Percentiles rank a stretch among this genome's conserved stretches.
phyloP scores from a whole-genome alignment of 64 coral and sea anemone species.

The Dendronephthya gigantea region DNA sequence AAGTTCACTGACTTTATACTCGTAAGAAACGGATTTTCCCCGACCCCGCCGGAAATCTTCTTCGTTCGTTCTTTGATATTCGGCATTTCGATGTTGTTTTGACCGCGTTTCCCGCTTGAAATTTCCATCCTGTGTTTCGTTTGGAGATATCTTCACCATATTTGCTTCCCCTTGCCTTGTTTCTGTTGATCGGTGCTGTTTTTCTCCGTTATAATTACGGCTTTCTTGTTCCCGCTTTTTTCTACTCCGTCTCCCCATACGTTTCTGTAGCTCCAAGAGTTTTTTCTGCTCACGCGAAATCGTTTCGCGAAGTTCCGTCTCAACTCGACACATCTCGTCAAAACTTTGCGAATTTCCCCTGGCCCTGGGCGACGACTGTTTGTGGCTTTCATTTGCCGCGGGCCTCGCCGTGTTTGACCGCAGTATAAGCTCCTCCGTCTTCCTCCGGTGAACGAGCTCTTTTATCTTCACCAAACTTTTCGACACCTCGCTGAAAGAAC shows the following conservation, averaged over 20 bases:
- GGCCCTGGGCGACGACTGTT: neutral
- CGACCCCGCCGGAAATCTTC: no score
- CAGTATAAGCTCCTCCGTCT: neutral
- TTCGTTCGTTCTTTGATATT: neutral
- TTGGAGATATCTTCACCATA: no score
- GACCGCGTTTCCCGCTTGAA: no score
- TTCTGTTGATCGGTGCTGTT: neutral
- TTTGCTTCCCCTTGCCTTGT: no score
- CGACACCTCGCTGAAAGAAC: neutral
- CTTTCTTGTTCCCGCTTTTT: neutral
- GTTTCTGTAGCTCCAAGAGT: constrained; percentile 51
- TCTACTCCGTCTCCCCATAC: constrained; percentile 54
- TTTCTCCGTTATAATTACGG: neutral
- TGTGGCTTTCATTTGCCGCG: neutral
- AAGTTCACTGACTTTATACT: neutral
- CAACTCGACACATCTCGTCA: constrained; percentile 45
- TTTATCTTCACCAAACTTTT: constrained; percentile 8
- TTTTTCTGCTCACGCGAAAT: constrained; percentile 62
- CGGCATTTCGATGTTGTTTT: neutral
- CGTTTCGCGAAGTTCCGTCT: constrained; percentile 57
- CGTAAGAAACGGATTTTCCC: neutral
- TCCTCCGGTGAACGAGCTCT: neutral
- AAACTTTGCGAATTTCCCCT: neutral
- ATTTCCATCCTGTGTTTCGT: no score
- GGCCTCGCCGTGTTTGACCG: neutral